Base-by-base conservation (phyloP, 1,140 invertebrate genomes). In the Pseudomyrmex flavicornis region DNA sequence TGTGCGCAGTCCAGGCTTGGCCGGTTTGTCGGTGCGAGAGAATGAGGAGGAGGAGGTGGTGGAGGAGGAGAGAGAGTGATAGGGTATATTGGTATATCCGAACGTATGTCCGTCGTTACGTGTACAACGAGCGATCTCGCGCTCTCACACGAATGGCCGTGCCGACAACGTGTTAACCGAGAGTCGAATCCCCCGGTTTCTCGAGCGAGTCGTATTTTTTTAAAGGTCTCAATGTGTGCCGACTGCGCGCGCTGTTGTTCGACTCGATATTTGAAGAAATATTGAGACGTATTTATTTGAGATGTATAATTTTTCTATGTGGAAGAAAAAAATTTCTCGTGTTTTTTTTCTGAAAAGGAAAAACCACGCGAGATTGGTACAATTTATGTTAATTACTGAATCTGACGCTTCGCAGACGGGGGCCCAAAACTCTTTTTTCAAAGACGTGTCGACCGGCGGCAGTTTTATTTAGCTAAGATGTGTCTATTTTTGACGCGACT, bases 21-120 rank as follows among this genome's bases (percentile, higher is more conserved):
- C 76, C 63, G 17, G 52, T 35, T 26, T 17, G 9, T 13, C 65
- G 54, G 58, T 46, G 58, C 17, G 22, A 35, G 46, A 73, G 58
- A 48, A 17, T 26, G 61, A 48, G 44, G n/a, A 44, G 54, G 22
- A 20, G 20, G 54, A 58, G 56, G n/a, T 15, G 22, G 7, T 22
- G 13, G 44, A 46, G 26, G 9, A 5, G 17, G 52, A 59, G 73
- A 17, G 72, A 73, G 65, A 72, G 54, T 50, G 82, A 69, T 35
- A 15, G 56, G 75, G 13, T 50, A 79, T 79, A 70, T 84, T 69
- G 82, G 17, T 79, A 80, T 62, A 80, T 17, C 44, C 54, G 26
- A 83, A 83, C 20, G 48, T 52, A 62, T 82, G 69, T 62, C 61
- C 58, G 26, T 82, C 70, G 70, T 75, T 82, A 75, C 48, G 17